Evolutionary conservation across 2,888 invertebrate genomes (phyloP).

Genomic region (Helicoverpa assulta): DNA sequence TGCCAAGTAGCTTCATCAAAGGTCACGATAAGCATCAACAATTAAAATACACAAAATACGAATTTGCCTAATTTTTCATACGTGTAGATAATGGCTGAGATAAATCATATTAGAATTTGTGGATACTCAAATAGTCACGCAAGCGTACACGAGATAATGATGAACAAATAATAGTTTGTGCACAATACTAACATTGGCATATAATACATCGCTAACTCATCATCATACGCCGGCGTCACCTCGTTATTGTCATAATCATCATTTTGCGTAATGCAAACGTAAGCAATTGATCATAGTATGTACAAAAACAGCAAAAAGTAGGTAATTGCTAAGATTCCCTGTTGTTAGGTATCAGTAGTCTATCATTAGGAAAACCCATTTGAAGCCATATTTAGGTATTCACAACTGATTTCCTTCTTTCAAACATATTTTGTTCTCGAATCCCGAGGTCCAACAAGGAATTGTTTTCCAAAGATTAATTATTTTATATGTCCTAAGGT

Average conservation of each 20-base stretch:
- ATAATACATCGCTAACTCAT: slow-evolving; percentile 29
- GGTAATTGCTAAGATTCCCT: neutral
- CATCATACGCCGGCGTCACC: slow-evolving; percentile 31
- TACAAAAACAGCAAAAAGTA: slow-evolving; percentile 6
- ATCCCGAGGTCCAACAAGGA: no score
- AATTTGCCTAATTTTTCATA: slow-evolving; percentile 25
- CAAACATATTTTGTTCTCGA: no score
- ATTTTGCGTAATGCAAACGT: slow-evolving; percentile 17
- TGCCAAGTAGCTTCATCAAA: neutral
- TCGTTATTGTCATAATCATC: slow-evolving; percentile 24
- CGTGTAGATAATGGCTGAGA: slow-evolving; percentile 33
- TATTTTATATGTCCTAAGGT: neutral
- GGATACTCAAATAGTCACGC: slow-evolving; percentile 49
- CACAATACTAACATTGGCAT: slow-evolving; percentile 36
- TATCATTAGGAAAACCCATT: no score
- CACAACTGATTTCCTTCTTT: no score
- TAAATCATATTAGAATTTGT: slow-evolving; percentile 51
- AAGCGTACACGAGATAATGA: slow-evolving; percentile 55
- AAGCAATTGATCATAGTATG: slow-evolving; percentile 6
- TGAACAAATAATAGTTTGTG: slow-evolving; percentile 55
- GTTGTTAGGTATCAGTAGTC: neutral
- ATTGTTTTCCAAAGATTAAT: no score
- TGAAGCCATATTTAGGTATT: no score
- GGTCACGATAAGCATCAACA: neutral
- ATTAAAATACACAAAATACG: slow-evolving; percentile 20